Base-by-base conservation (phyloP, 1,140 invertebrate genomes). In the Mylabris phalerata region DNA sequence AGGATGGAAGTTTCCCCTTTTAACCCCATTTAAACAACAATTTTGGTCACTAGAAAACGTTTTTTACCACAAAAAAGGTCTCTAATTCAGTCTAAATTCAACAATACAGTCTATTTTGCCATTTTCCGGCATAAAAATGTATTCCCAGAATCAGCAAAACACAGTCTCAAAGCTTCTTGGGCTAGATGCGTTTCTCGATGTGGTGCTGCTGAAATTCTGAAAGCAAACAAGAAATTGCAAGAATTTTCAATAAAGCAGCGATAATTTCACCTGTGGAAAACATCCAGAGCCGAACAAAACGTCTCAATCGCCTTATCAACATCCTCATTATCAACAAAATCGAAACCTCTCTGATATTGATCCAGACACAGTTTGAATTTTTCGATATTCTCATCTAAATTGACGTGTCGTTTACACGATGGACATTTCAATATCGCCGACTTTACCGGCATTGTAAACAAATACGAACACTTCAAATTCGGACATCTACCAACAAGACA, bases 151-250 rank as follows among this genome's bases (percentile, higher is more conserved):
- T 69, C 56, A 2, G 64, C 68, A 9, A 66, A 76, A 64, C 82
- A 85, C 5, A 78, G 75, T 0, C 77, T 73, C 47, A 85, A 66
- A 1, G 80, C 78, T 61, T 84, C 82, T 67, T 86, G 81, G 0
- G 82, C 84, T 13, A 83, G 67, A 19, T 84, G 78, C 0, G 83
- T 82, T 47, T 78, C 77, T 40, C 77, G 75, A 59, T 85, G 80
- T 0, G 84, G 84, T 1, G 82, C 72, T 2, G 70, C 66, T 0
- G 80, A 82, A 2, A 83, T 70, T 46, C 71, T 72, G 49, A 32
- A 69, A 64, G 6, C 49, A 63, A 49, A 25, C 6, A 11, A 55
- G 19, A 32, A 47, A 3, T 45, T 10, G 3, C 47, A 13, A 19
- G 19, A 52, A 13, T 24, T 3, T 32, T 26, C 32, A 39, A 50